Evolutionary conservation across 1,140 invertebrate species (phyloP).

Genomic region (Microplitis demolitor): DNA sequence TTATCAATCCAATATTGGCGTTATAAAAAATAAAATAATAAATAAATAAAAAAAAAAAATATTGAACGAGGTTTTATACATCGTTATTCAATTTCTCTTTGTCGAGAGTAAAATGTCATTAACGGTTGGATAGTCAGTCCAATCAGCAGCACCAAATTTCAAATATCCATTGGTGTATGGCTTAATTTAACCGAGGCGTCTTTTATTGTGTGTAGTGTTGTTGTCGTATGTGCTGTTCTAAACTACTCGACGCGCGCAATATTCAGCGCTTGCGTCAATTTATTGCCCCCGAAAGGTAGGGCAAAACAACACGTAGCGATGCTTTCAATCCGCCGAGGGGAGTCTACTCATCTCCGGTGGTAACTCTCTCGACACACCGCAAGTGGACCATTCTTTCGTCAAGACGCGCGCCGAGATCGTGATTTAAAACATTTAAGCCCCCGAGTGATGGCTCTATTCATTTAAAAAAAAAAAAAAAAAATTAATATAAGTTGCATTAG

Average conservation of each 20-base stretch:
- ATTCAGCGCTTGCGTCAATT: constrained; percentile 5
- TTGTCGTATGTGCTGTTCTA: constrained; percentile 31
- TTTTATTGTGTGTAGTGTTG: not conserved
- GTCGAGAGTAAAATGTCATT: constrained; percentile 4
- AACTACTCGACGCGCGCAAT: constrained; percentile 46
- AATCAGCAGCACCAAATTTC: constrained; percentile 16
- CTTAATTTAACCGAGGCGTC: not conserved
- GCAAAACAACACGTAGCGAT: too few relatives aligned
- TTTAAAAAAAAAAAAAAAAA: not conserved
- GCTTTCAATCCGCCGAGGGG: too few relatives aligned
- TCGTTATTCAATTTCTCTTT: not conserved
- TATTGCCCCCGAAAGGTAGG: not conserved
- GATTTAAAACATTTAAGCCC: not conserved
- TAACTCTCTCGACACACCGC: not conserved
- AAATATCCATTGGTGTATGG: constrained; percentile 2
- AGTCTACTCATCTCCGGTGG: not conserved
- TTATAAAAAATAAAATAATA: not conserved
- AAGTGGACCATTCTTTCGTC: not conserved
- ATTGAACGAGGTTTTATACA: not conserved
- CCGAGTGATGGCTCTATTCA: not conserved
- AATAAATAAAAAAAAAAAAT: not conserved
- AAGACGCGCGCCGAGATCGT: not conserved
- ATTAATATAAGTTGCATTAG: not conserved
- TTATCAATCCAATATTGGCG: too few relatives aligned
- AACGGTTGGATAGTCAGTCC: not conserved